Evolutionary conservation across 1,140 invertebrate genomes (phyloP).

Genomic region (Sesamia nonagrioides): DNA sequence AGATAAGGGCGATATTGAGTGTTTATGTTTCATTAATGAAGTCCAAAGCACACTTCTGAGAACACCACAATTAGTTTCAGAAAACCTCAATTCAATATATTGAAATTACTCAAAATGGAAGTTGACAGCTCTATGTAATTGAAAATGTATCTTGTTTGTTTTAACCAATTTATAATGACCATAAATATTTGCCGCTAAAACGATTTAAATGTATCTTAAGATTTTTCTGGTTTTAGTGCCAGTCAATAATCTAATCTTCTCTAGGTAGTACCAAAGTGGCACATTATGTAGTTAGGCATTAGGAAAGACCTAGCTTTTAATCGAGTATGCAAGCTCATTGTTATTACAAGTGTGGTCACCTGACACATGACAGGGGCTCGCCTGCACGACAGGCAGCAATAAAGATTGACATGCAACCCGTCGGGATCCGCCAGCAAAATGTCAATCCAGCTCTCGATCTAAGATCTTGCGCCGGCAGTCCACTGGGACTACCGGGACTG

Average conservation of each 20-base stretch:
- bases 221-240: no score
- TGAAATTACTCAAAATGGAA: neutral
- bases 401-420: constrained; percentile 78
- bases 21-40: constrained; percentile 25
- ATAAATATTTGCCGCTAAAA: no score
- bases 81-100: neutral
- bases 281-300: no score
- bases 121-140: neutral
- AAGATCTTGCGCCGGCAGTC: constrained; percentile 66
- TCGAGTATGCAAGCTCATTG: constrained; percentile 41
- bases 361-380: constrained; percentile 57
- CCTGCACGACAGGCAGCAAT: constrained; percentile 61
- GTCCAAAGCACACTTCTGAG: neutral
- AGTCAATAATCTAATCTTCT: no score
- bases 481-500: constrained; percentile 55
- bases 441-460: constrained; percentile 80
- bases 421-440: constrained; percentile 73
- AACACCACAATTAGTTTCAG: neutral
- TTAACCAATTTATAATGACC: neutral
- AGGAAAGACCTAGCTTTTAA: neutral
- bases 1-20: constrained; percentile 3
- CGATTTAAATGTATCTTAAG: no score
- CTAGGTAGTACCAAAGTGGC: no score
- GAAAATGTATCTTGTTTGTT: neutral
- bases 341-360: constrained; percentile 58